phyloP scores from a whole-genome alignment of 2,888 invertebrate genomes.

The Stenichneumon culpator region DNA sequence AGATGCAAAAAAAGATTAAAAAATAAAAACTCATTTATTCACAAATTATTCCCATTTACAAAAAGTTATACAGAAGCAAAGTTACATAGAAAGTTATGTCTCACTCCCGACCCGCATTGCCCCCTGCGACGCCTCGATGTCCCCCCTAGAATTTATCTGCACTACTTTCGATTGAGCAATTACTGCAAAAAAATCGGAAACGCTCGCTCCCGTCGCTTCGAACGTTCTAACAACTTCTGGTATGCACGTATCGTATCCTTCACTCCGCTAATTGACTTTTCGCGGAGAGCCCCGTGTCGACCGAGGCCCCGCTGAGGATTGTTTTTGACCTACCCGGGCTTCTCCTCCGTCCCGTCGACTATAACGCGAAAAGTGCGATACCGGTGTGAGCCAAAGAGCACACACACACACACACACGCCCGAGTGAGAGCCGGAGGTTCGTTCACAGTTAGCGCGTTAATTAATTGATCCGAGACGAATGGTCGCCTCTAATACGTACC shows the following conservation, averaged over 20 bases:
- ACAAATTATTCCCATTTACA: not conserved
- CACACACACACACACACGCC: not conserved
- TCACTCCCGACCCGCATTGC: not conserved
- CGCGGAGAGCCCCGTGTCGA: conserved; percentile 45
- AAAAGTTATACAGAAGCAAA: not conserved
- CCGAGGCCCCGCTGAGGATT: conserved; percentile 53
- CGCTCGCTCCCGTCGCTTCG: conserved; percentile 15
- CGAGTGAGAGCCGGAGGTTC: conserved; percentile 1
- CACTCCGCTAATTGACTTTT: conserved; percentile 65
- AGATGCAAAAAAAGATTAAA: not conserved
- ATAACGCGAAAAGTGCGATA: conserved; percentile 46
- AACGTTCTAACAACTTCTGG: conserved; percentile 38
- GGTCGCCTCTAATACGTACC: conserved; percentile 36
- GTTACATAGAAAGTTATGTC: not conserved
- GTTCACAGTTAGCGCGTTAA: conserved; percentile 40
- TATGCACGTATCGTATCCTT: conserved; percentile 29
- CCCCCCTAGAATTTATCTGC: conserved; percentile 43
- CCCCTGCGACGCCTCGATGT: not conserved
- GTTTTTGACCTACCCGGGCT: conserved; percentile 14
- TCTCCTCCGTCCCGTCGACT: conserved; percentile 9
- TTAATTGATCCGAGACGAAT: conserved; percentile 57
- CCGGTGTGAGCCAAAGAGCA: conserved; percentile 4
- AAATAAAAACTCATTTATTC: not conserved
- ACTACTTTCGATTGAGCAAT: conserved; percentile 60
- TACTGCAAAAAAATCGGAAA: conserved; percentile 37